Conservation (phyloP, 2,888 invertebrate species). For the Rhamphomyia laevipes region DNA sequence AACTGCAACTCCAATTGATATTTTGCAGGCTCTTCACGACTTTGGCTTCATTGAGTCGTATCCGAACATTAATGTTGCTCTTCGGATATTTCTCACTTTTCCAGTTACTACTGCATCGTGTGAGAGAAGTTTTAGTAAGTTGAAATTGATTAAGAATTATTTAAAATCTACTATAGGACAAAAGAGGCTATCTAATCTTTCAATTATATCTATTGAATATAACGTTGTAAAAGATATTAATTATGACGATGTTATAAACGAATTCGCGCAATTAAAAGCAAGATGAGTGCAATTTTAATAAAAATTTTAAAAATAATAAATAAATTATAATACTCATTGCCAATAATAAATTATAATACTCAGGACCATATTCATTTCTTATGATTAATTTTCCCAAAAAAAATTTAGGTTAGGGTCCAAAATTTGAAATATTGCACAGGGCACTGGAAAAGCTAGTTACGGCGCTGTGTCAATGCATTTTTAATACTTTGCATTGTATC, state of each 20-base stretch:
- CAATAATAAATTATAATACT: no score
- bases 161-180: neutral
- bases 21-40: neutral
- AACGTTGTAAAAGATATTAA: neutral
- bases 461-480: neutral
- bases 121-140: neutral
- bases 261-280: neutral
- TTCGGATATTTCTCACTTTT: neutral
- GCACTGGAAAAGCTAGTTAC: neutral
- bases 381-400: neutral
- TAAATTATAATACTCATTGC: no score
- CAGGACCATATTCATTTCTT: neutral
- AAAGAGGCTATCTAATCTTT: neutral
- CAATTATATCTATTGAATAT: neutral
- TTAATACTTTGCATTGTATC: no score
- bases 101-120: neutral
- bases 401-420: neutral
- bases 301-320: no score
- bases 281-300: neutral
- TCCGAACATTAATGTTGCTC: neutral
- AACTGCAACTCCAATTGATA: slow-evolving; percentile 1
- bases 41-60: neutral
- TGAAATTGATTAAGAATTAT: neutral
- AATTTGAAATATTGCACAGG: neutral
- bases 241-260: neutral